Conservation (phyloP, 2,888 invertebrate genomes). For the Stenotaenia linearis region DNA sequence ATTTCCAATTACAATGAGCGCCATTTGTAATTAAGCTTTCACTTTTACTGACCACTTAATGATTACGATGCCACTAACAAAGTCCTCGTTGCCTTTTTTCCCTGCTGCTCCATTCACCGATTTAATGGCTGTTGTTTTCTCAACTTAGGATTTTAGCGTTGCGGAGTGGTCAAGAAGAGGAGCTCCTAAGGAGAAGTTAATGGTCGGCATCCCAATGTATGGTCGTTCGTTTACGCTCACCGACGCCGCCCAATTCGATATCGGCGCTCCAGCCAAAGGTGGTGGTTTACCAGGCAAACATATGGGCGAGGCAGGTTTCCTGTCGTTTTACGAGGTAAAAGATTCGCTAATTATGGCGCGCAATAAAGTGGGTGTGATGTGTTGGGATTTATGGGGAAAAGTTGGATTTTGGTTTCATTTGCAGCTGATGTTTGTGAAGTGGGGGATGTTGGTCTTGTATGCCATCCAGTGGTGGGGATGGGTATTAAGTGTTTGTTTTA, state of each 20-base stretch:
- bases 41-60: background rate
- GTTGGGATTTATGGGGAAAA: background rate
- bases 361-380: background rate
- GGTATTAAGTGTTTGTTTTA: no score
- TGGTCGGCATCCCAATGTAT: constrained; percentile 92
- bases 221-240: constrained; percentile 84
- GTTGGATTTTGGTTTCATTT: background rate
- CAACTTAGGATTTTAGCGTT: constrained; percentile 70
- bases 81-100: background rate
- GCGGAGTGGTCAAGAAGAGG: constrained; percentile 90
- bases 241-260: constrained; percentile 80
- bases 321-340: constrained; percentile 82
- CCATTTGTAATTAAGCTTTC: background rate
- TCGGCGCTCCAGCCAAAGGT: constrained; percentile 82
- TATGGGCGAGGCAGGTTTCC: constrained; percentile 88
- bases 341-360: background rate
- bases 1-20: background rate
- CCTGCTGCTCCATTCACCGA: background rate
- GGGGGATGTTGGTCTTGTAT: background rate
- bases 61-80: background rate
- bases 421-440: background rate
- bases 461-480: background rate
- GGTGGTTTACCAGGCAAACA: constrained; percentile 80
- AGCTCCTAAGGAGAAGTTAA: constrained; percentile 85
- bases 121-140: background rate